A percentile compares a stretch with the other conserved stretches of the same genome.
phyloP scores from a whole-genome alignment of 2,888 invertebrate genomes.

The Andrena marginata region DNA sequence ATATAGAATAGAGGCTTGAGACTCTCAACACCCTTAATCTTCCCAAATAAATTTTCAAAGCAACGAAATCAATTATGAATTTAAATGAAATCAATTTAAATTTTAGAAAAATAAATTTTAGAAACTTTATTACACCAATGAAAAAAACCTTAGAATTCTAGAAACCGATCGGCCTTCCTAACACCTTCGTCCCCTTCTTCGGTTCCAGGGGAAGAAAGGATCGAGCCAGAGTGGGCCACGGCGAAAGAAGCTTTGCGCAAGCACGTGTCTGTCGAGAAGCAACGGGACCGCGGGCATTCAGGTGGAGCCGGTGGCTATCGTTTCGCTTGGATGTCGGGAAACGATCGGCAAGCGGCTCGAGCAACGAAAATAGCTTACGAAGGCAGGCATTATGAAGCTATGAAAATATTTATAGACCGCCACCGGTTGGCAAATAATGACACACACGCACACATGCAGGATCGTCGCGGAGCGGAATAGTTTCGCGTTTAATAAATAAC shows the following conservation, averaged over 20 bases:
- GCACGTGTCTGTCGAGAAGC: slow-evolving; percentile 14
- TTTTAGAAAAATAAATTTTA: too few species aligned
- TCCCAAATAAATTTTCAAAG: too few species aligned
- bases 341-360: slow-evolving; percentile 53
- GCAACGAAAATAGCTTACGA: slow-evolving; percentile 62
- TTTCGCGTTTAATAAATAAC: slow-evolving; percentile 60
- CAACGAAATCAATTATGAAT: too few species aligned
- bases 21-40: too few species aligned
- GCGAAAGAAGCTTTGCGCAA: background rate
- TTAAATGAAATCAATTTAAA: too few species aligned
- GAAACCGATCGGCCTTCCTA: background rate
- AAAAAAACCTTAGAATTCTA: background rate
- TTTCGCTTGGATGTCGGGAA: slow-evolving; percentile 36
- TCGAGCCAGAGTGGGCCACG: background rate
- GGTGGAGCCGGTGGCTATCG: slow-evolving; percentile 3
- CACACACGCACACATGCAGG: slow-evolving; percentile 10
- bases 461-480: slow-evolving; percentile 31
- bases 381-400: slow-evolving; percentile 64
- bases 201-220: background rate
- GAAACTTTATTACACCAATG: background rate
- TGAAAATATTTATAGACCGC: slow-evolving; percentile 64
- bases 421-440: slow-evolving; percentile 66
- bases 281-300: background rate
- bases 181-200: too few species aligned
- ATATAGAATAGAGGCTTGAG: too few species aligned